Base-by-base conservation (phyloP, 2,113 vertebrate species). In the Hippocampus mohnikei region DNA sequence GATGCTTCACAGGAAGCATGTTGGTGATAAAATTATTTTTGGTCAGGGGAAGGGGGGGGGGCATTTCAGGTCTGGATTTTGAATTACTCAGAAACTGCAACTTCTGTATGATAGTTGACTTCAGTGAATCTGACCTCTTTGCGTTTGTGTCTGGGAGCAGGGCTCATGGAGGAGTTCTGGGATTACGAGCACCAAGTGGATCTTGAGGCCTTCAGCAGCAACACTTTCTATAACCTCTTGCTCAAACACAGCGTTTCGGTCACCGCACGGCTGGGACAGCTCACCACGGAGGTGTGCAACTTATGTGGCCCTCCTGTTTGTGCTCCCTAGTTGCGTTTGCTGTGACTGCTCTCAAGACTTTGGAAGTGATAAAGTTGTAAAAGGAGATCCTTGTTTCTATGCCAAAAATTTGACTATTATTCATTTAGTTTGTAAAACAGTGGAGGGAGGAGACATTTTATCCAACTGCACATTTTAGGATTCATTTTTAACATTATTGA, bases 201-300 rank as follows among this genome's bases (percentile, higher is more conserved):
- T 75, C 88, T 96, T 1, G 96, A 97, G 42, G 88, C 90, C 0
- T 99, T 98, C 66, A 93, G 93, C 71, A 92, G 93, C 71, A 89
- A 85, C 46, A 82, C 88, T 41, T 98, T 97, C 88, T 97, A 94
- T 63, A 90, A 89, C 40, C 88, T 95, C 1, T 85, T 98, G 69
- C 89, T 93, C 48, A 91, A 83, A 12, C 96, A 98, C 71, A 95
- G 94, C 7, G 85, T 93, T 3, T 88, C 93, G 0, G 92, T 98
- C 71, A 96, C 94, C 0, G 58, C 76, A 18, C 89, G 80, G 0
- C 90, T 98, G 78, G 91, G 91, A n/a, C 91, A 93, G 41, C 91
- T 92, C 76, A 94, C 91, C 69, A 90, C 93, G 40, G 95, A 98
- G 94, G 95, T 96, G 77, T 74, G 67, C 37, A 48, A 44, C 2